Evolutionary conservation across 2,113 vertebrate species (phyloP).

Genomic region (Reinhardtius hippoglossoides): DNA sequence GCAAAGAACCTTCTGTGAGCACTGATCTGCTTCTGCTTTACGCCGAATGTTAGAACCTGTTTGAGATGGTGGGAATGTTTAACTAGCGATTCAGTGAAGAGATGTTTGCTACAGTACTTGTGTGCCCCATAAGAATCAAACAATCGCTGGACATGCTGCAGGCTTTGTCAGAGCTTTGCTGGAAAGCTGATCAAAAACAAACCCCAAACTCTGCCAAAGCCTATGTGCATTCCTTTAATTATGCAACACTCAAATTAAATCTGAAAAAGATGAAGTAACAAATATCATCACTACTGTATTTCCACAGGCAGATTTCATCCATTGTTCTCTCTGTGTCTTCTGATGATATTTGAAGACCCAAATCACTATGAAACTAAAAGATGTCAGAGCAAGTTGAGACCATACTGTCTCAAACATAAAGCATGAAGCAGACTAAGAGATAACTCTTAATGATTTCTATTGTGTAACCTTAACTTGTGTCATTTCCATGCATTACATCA

Average conservation of each 20-base stretch:
- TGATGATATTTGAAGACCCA: background rate
- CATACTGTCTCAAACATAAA: background rate
- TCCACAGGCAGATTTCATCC: background rate
- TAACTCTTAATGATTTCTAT: background rate
- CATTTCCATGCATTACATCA: background rate
- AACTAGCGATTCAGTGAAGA: background rate
- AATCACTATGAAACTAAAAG: background rate
- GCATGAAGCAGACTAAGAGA: background rate
- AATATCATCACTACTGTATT: background rate
- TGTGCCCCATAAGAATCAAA: slow-evolving; percentile 3
- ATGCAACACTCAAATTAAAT: slow-evolving; percentile 1
- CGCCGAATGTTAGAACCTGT: background rate
- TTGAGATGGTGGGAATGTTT: background rate
- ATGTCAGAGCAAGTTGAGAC: background rate
- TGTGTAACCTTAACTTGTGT: background rate
- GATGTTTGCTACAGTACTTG: background rate
- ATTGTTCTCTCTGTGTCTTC: background rate
- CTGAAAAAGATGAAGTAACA: background rate
- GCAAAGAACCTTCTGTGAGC: background rate
- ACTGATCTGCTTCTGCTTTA: background rate
- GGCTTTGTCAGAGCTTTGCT: slow-evolving; percentile 2
- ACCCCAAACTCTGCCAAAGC: background rate
- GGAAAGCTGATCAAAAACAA: slow-evolving; percentile 15
- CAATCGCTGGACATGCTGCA: background rate
- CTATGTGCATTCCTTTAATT: background rate